Conservation (phyloP, 1,140 invertebrate species). For the Leptopilina clavipes region DNA sequence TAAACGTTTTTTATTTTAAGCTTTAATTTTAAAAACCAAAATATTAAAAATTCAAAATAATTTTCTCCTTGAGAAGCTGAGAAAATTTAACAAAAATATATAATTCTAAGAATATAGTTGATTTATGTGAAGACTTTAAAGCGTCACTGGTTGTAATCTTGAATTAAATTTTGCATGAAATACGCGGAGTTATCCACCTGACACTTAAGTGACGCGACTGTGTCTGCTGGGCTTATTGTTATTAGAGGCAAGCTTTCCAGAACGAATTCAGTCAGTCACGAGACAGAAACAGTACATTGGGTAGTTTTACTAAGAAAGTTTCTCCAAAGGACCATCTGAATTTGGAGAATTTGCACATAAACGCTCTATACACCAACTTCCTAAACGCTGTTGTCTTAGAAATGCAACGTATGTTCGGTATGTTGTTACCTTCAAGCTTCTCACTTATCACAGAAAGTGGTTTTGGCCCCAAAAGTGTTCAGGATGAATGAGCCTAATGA, state of each 20-base stretch:
- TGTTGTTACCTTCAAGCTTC: neutral
- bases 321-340: conserved; percentile 3
- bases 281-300: conserved; percentile 20
- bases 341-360: conserved; percentile 14
- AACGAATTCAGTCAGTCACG: conserved; percentile 9
- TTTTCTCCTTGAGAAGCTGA: too few species aligned
- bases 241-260: neutral
- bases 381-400: conserved; percentile 8
- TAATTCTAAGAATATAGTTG: neutral
- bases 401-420: conserved; percentile 9
- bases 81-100: neutral
- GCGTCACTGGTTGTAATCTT: neutral
- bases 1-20: too few species aligned
- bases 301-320: conserved; percentile 6
- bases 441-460: conserved; percentile 6
- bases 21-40: too few species aligned
- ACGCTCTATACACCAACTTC: neutral
- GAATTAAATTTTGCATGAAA: conserved; percentile 11
- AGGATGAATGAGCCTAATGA: neutral
- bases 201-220: neutral
- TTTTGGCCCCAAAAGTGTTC: neutral
- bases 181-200: neutral
- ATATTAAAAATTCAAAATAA: too few species aligned
- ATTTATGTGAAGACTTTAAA: neutral
- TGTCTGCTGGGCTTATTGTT: conserved; percentile 2